Evolutionary conservation across 2,113 vertebrate genomes (phyloP).

Genomic region (Ancistrus triradiatus): DNA sequence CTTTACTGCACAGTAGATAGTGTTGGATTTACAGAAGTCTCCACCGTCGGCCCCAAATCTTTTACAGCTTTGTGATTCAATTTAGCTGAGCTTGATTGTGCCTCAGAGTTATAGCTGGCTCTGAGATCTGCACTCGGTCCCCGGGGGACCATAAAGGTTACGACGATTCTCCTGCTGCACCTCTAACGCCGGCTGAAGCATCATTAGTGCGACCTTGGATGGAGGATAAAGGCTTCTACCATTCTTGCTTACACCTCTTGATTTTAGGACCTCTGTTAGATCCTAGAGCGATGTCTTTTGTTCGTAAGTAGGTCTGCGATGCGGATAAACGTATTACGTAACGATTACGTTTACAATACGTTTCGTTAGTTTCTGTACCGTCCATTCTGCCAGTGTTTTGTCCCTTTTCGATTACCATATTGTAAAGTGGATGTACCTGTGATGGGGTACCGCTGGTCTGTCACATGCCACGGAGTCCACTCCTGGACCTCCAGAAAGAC

Average conservation of each 20-base stretch:
- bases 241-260: not conserved
- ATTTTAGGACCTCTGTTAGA: not conserved
- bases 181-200: not conserved
- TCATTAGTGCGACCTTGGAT: constrained; percentile 18
- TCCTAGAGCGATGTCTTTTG: not conserved
- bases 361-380: no score
- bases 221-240: not conserved
- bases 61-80: constrained; percentile 48
- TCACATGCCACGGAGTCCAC: no score
- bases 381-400: no score
- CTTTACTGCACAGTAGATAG: constrained; percentile 42
- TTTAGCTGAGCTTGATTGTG: constrained; percentile 48
- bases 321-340: no score
- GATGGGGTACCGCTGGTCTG: no score
- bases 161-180: not conserved
- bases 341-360: no score
- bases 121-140: constrained; percentile 37
- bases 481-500: no score
- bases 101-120: constrained; percentile 46
- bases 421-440: no score
- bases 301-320: not conserved
- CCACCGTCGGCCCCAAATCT: constrained; percentile 11
- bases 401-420: no score
- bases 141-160: constrained; percentile 29
- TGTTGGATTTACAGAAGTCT: constrained; percentile 44